Evolutionary conservation across 2,888 invertebrate genomes (phyloP), one percentile per base, ranked within the genome.

Genomic region (Listrodromus nycthemerus): DNA sequence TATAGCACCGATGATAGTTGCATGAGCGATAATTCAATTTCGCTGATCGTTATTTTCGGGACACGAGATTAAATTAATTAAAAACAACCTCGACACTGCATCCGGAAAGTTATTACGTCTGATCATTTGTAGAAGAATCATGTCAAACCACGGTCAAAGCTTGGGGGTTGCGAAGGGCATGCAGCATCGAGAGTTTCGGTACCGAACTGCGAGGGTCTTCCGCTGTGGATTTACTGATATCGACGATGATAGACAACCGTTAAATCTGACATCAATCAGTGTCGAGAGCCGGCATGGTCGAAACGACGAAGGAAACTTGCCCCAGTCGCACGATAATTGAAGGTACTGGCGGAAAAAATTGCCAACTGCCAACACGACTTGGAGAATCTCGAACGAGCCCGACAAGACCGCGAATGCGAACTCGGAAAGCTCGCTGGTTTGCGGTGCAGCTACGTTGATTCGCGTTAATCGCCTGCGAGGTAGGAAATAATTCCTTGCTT

Each of bases 181-280:
- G 50, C 33, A n/a, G 52, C 21, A 66, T 30, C 2, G n/a, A 30
- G 41, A 27, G 69, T 69, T 82, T 76, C 69, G 58, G 63, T 76
- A 52, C 52, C 61, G 73, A 80, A 24, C 74, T 67, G 69, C 69
- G 80, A 81, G 86, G 81, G 86, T 85, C 82, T 70, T 81, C 69
- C 81, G 75, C 67, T 81, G 75, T 45, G 63, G 81, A 76, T 76
- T 69, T 13, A 45, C 52, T 52, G 52, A 67, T 21, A 37, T 87
- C 80, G 73, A 58, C 71, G 82, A 80, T 63, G 86, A 88, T 83
- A 86, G 87, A 88, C 88, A 88, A 90, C 89, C 90, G 90, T 90
- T 91, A 89, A 89, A 89, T 89, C 89, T 87, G 87, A 86, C 89
- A 91, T 91, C 90, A 86, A 90, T 91, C 91, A 91, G 87, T 89